Base-by-base conservation (phyloP, 1,140 invertebrate species). In the Drosophila sproati region DNA sequence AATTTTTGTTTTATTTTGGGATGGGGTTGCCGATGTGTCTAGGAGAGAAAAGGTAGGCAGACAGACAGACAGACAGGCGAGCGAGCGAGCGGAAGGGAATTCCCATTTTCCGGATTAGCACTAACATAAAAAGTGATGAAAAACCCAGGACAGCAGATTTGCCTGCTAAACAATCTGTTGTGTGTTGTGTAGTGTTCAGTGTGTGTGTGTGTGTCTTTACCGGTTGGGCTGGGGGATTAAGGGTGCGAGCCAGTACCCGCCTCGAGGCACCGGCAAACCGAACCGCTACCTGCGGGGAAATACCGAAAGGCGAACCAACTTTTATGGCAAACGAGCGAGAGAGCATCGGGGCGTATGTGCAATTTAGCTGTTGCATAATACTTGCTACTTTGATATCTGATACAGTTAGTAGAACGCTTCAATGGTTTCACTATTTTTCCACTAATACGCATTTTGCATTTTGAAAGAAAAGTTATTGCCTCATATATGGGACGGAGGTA, bases 91-190 rank as follows among this genome's bases (percentile, higher is more conserved):
- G 81, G 81, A 90, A 90, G 85, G 85, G 85, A 89, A 89, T 89
- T 89, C 85, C 85, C 85, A 62, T 71, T 85, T 85, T 89, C 86
- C 85, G 86, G 85, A 89, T 89, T 89, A 89, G 70, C 54, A 77
- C 50, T 66, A 45, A 35, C 60, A 83, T 50, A 80, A 78, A 54
- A 75, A 59, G 52, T n/a, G 57, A 37, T 31, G 51, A 43, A 79
- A 73, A 68, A 78, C 52, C 77, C 69, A 34, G 8, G 51, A 41
- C 39, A 41, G 4, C 39, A 43, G 39, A 43, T 43, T n/a, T 8
- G 34, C 10, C 39, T 41, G 10, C 7, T 20, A 39, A 39, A 39
- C 37, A 39, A 39, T 8, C 7, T 5, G 5, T 34, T 34, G 4
- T 41, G 39, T 41, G 7, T 41, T 7, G 5, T 4, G 34, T 2